Evolutionary conservation across 2,797 vertebrate species (phyloP), one percentile per base, ranked within the genome.

Genomic region (Lycodopsis pacificus): DNA sequence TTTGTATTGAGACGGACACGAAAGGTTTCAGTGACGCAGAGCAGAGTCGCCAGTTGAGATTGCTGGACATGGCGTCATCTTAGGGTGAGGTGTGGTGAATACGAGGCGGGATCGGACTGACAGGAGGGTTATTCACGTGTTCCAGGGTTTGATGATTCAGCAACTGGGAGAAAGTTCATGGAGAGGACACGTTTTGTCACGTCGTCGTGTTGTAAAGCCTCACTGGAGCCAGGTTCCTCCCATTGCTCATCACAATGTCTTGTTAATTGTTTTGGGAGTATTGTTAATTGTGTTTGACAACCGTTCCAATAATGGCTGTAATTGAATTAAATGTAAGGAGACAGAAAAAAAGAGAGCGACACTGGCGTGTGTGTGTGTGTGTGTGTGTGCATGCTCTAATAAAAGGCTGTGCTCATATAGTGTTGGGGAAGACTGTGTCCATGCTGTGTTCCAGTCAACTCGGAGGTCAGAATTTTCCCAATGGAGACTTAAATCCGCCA

Each of bases 131-230:
- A 0, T 25, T 12, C 17, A 63, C n/a, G 53, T 25, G 57, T 51
- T 38, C 12, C 38, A 58, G 38, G 38, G 25, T n/a, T 30, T 19
- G 5, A 32, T 51, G 62, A 42, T 32, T 59, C 62, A 61, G 44
- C 8, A 40, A 51, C 62, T 19, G 19, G 49, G 46, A 63, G n/a
- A 40, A 42, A 40, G 58, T 77, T 76, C 38, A 46, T 40, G n/a
- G 7, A 2, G 44, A 51, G 46, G 63, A 64, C 42, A 14, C 9
- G 22, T 12, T 14, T 54, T 14, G 5, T 13, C 12, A 25, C 11
- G 4, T 25, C 2, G 51, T 25, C 15, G 15, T n/a, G 48, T 49
- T 22, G n/a, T 53, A 4, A 14, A 54, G 12, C 2, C 51, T 25
- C 51, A 5, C 49, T 22, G n/a, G 9, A 51, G 49, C 9, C 49